phyloP scores from a whole-genome alignment of 2,888 invertebrate species.

The Drosophila yooni region DNA sequence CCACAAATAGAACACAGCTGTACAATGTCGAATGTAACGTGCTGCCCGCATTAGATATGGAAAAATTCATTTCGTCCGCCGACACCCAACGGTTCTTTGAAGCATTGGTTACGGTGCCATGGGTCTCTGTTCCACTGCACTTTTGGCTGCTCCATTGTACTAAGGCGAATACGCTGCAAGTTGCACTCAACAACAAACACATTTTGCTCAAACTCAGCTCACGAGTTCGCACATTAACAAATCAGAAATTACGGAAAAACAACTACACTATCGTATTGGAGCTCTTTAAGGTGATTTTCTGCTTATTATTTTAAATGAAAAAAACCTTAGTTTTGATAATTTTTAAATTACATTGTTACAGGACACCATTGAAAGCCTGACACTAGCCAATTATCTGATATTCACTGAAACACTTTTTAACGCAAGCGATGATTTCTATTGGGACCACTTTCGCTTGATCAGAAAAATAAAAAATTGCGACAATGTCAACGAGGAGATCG shows the following conservation, averaged over 20 bases:
- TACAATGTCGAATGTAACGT: constrained; percentile 67
- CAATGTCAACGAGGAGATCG: constrained; percentile 7
- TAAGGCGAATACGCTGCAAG: background rate
- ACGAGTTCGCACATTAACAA: constrained; percentile 68
- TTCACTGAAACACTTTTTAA: constrained; percentile 77
- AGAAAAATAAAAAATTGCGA: constrained; percentile 40
- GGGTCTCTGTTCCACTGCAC: constrained; percentile 80
- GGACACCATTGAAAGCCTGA: constrained; percentile 53
- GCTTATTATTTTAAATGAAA: background rate
- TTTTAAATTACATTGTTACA: background rate
- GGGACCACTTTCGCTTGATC: constrained; percentile 23
- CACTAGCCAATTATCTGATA: constrained; percentile 67
- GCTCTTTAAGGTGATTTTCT: constrained; percentile 42
- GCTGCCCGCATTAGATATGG: constrained; percentile 42
- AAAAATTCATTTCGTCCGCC: constrained; percentile 39
- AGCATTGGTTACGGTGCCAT: constrained; percentile 64
- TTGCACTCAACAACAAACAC: constrained; percentile 37
- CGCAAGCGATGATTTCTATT: constrained; percentile 48
- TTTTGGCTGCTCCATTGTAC: constrained; percentile 62
- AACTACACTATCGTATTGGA: constrained; percentile 20
- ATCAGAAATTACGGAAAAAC: constrained; percentile 57
- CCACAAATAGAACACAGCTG: constrained; percentile 79
- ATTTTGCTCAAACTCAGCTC: constrained; percentile 62
- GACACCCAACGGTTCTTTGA: constrained; percentile 33
- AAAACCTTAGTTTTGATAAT: background rate